A percentile compares a stretch with the other conserved stretches of the same genome.
phyloP scores from a whole-genome alignment of 2,888 invertebrate genomes.

The Blastobasis adustella region DNA sequence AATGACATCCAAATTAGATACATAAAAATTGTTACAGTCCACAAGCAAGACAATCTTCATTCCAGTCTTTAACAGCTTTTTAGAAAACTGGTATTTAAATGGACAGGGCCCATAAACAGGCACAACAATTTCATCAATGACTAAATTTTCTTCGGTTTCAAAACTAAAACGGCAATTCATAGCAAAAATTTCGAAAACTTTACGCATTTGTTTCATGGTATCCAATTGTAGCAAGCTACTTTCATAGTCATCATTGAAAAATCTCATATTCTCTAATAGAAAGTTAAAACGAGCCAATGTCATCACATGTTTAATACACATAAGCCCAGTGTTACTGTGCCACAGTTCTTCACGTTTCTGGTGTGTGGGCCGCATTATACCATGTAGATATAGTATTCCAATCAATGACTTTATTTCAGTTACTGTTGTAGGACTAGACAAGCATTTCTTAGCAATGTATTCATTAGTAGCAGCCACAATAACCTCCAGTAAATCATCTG shows the following conservation, averaged over 20 bases:
- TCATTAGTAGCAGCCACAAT: constrained; percentile 59
- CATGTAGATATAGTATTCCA: constrained; percentile 60
- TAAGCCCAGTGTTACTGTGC: constrained; percentile 45
- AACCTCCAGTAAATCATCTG: constrained; percentile 54
- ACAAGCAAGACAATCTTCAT: constrained; percentile 56
- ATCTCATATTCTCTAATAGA: constrained; percentile 49
- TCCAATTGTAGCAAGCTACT: constrained; percentile 42
- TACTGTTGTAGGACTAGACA: constrained; percentile 29
- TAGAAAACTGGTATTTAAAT: constrained; percentile 54
- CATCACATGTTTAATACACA: constrained; percentile 48
- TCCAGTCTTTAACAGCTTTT: constrained; percentile 48
- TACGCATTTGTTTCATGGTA: constrained; percentile 55
- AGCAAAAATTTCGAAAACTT: constrained; percentile 62
- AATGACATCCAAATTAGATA: constrained; percentile 59
- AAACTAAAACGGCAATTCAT: constrained; percentile 56
- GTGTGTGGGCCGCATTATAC: constrained; percentile 58
- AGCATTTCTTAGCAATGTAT: constrained; percentile 35
- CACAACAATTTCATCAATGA: constrained; percentile 60
- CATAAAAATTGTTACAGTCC: constrained; percentile 56
- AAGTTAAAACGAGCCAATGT: constrained; percentile 52
- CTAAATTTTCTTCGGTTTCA: constrained; percentile 41
- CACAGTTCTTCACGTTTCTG: constrained; percentile 54
- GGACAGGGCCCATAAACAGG: constrained; percentile 62
- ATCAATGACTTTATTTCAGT: constrained; percentile 56
- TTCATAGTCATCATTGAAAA: constrained; percentile 41